Evolutionary conservation across 2,113 vertebrate species (phyloP), one percentile per base, ranked within the genome.

Genomic region (Naja naja): DNA sequence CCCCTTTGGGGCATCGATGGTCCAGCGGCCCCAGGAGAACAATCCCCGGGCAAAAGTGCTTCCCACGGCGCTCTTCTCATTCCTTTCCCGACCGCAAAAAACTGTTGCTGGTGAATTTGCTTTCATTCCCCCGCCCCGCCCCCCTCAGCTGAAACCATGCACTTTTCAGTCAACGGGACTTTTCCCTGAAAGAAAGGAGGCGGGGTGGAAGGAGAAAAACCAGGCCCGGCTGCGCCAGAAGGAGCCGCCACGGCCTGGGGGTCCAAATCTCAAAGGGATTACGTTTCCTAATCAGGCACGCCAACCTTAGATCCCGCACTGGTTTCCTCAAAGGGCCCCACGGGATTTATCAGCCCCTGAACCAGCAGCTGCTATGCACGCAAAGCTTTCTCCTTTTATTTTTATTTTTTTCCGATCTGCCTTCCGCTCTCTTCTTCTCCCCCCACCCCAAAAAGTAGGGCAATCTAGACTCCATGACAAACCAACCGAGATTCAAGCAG

Each of bases 21-120:
- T 88, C 49, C 88, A 49, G 43, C 88, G 34, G 22, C 2, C 58
- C 30, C n/a, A 11, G 12, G 54, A 52, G 81, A 27, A 85, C 4
- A 39, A 56, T 47, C 9, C 25, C 12, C 10, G 7, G 52, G 20
- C 52, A 18, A 6, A 55, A 60, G 47, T 52, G 69, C 22, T 27
- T 69, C 27, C 64, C 34, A 14, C 3, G 1, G 16, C 10, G 5
- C 52, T 10, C 23, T 49, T 90, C 88, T 25, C 10, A 81, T 30
- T 86, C 93, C 91, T 56, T 87, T n/a, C 88, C 0, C 90, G 1
- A 90, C 1, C 93, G 9, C 74, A 49, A 49, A 49, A 52, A 64
- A 22, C 20, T 85, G 49, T 52, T 49, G 93, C 89, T 0, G 90
- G 93, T 56, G 81, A n/a, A 91, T 87, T 20, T 45, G 93, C 88